These are phyloP conservation scores for Pycnonotus jocosus DNA, from an alignment of 2,113 vertebrate species.

Conservation along the genomic window DNA sequence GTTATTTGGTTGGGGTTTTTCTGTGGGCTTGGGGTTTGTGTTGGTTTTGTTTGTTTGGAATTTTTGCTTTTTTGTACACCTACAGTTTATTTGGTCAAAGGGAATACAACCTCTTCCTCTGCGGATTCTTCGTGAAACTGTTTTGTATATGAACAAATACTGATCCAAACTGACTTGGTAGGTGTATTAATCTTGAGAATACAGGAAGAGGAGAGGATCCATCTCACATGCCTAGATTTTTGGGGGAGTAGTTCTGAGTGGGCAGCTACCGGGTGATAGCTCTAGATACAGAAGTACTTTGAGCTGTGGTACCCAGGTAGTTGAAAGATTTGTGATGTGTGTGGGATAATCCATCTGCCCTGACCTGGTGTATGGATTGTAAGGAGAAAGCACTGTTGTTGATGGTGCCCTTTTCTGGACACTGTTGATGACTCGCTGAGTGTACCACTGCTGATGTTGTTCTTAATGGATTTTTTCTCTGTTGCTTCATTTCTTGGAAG, in stretches of 20 bases:
- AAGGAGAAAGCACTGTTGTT: neutral
- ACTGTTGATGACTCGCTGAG: neutral
- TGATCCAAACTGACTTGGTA: neutral
- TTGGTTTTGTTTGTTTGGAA: neutral
- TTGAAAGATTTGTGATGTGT: neutral
- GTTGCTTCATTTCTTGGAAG: neutral
- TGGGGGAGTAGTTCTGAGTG: neutral
- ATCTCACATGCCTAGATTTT: rapidly evolving
- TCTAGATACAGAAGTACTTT: neutral
- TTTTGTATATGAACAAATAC: neutral
- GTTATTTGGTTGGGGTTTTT: neutral
- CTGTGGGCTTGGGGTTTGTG: neutral
- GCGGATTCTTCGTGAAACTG: neutral
- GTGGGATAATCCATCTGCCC: neutral
- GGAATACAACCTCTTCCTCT: neutral
- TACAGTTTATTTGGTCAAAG: neutral
- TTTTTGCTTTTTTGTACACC: neutral
- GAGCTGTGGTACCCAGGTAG: neutral
- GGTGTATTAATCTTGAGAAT: neutral
- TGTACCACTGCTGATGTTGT: neutral
- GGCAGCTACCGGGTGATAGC: neutral
- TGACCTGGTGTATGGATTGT: neutral
- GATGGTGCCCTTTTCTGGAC: neutral
- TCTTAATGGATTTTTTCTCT: neutral
- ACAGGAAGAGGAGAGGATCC: neutral